A percentile compares a stretch with the other conserved stretches of the same genome.
Conservation (phyloP, 2,797 vertebrate genomes). For the Poecilia gillii region DNA sequence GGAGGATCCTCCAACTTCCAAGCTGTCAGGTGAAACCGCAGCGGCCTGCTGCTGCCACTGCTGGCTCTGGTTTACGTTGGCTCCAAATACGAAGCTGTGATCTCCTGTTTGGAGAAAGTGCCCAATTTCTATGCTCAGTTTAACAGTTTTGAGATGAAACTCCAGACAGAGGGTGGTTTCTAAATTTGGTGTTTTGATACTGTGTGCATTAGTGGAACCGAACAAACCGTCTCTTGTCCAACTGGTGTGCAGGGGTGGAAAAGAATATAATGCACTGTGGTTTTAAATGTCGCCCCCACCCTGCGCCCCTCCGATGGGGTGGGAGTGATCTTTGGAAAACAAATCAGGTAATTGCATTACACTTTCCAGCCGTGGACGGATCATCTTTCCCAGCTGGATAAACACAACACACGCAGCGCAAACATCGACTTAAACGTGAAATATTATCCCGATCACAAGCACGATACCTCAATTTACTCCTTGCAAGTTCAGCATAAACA, state of each 20-base stretch:
- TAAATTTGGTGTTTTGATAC: constrained; percentile 46
- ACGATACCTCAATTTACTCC: constrained; percentile 60
- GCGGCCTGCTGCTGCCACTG: constrained; percentile 42
- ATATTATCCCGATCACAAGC: constrained; percentile 73
- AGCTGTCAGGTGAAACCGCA: constrained; percentile 73
- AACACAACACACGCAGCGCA: constrained; percentile 73
- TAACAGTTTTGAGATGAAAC: constrained; percentile 51
- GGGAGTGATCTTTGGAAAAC: constrained; percentile 66
- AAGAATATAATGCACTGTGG: constrained; percentile 28
- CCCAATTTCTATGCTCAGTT: constrained; percentile 52
- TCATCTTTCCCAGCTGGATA: constrained; percentile 79
- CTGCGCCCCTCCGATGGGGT: constrained; percentile 14
- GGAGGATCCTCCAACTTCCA: constrained; percentile 51
- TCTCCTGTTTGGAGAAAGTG: constrained; percentile 44
- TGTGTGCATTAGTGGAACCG: constrained; percentile 37
- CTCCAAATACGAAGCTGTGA: constrained; percentile 31
- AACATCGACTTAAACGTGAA: constrained; percentile 77
- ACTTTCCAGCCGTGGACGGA: constrained; percentile 63
- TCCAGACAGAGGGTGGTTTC: constrained; percentile 55
- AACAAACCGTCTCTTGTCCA: constrained; percentile 39
- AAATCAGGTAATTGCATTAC: constrained; percentile 77
- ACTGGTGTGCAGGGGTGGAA: constrained; percentile 23
- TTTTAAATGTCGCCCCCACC: constrained; percentile 59
- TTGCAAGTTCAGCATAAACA: constrained; percentile 63
- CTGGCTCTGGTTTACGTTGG: constrained; percentile 34